These are phyloP conservation scores for Entomyzon cyanotis DNA, from an alignment of 2,113 vertebrate species.

Conservation along the genomic window DNA sequence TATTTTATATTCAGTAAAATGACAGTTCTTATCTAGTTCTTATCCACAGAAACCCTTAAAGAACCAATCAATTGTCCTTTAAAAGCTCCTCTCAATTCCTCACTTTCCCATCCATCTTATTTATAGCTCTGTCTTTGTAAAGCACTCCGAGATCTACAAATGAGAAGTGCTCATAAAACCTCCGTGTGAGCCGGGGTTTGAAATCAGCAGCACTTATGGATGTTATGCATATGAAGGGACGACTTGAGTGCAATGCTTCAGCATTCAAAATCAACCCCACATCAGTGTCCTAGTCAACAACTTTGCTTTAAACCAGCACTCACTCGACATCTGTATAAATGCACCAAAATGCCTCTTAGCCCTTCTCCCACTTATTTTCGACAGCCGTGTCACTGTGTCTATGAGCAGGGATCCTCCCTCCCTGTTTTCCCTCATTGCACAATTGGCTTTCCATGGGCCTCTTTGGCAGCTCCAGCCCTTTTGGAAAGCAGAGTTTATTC, in stretches of 20 bases:
- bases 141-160: background rate
- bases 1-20: slow-evolving; percentile 9
- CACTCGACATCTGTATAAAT: background rate
- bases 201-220: background rate
- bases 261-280: background rate
- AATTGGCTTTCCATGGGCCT: background rate
- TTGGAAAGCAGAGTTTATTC: background rate
- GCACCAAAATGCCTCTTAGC: background rate
- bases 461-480: slow-evolving; percentile 8
- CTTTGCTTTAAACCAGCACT: accelerated
- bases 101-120: slow-evolving; percentile 17
- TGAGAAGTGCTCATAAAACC: slow-evolving; percentile 31
- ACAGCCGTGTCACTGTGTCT: background rate
- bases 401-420: background rate
- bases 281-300: background rate
- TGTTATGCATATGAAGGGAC: background rate
- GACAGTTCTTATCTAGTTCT: background rate
- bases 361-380: background rate
- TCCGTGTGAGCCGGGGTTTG: background rate
- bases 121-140: slow-evolving; percentile 38
- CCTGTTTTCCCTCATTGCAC: background rate
- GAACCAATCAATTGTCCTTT: background rate
- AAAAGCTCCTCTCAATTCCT: background rate
- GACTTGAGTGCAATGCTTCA: background rate
- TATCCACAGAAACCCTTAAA: background rate